Percentiles rank a stretch among this genome's conserved stretches.
phyloP scores from a whole-genome alignment of 2,888 invertebrate genomes.

The Mesopsocus fuscifrons region DNA sequence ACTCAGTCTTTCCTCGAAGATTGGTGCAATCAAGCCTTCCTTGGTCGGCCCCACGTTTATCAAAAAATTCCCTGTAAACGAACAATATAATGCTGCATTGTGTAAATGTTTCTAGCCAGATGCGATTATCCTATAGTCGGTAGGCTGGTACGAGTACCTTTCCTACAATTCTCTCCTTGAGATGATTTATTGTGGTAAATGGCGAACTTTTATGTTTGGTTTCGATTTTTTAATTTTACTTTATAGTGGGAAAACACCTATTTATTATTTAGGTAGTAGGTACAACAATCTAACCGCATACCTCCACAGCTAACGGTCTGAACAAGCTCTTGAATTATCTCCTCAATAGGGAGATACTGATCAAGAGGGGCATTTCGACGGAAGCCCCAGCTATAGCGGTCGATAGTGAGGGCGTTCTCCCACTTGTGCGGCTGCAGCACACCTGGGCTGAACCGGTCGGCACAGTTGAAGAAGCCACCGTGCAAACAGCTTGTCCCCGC shows the following conservation, averaged over 20 bases:
- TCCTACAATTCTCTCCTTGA: too few relatives aligned
- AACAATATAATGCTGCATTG: too few relatives aligned
- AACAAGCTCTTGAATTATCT: conserved; percentile 51
- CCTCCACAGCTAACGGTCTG: conserved; percentile 73
- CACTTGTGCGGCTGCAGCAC: conserved; percentile 60
- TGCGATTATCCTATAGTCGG: too few relatives aligned
- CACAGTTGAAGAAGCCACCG: conserved; percentile 75
- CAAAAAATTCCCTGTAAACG: conserved; percentile 42
- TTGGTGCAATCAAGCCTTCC: conserved; percentile 66
- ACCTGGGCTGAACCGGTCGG: conserved; percentile 65
- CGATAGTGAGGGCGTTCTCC: conserved; percentile 91
- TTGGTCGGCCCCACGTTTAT: conserved; percentile 81
- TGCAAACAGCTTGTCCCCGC: conserved; percentile 56
- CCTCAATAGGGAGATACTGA: conserved; percentile 44
- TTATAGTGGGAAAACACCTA: not conserved
- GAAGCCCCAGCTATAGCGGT: conserved; percentile 72
- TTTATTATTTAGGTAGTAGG: not conserved
- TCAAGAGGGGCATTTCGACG: conserved; percentile 45
- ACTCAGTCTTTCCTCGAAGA: conserved; percentile 67
- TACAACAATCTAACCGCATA: conserved; percentile 23
- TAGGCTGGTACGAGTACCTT: too few relatives aligned
- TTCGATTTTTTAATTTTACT: too few relatives aligned
- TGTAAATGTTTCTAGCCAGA: too few relatives aligned
- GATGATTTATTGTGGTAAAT: too few relatives aligned
- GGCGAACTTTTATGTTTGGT: too few relatives aligned